Conservation (phyloP, 2,797 vertebrate genomes). For the Balearica regulorum region DNA sequence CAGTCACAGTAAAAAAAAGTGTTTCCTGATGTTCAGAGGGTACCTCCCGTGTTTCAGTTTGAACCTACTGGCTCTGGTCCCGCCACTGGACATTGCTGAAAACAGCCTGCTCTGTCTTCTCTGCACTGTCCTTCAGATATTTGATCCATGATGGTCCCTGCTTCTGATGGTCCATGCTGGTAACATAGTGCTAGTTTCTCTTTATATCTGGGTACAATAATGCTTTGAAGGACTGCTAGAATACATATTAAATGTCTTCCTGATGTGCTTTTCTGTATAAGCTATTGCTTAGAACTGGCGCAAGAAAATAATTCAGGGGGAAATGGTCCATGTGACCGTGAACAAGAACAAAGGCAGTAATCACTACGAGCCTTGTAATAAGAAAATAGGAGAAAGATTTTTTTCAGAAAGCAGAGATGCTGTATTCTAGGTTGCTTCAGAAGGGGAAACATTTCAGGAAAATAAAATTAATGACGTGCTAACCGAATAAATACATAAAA, state of each 20-base stretch:
- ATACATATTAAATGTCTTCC: background rate
- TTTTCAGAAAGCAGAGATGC: background rate
- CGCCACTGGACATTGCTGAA: background rate
- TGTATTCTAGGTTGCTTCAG: background rate
- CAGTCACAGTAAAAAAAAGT: background rate
- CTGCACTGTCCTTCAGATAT: background rate
- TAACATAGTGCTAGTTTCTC: background rate
- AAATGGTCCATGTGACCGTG: background rate
- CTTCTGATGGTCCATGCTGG: background rate
- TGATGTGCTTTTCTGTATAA: background rate
- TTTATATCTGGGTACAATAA: background rate
- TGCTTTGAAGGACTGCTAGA: background rate
- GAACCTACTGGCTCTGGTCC: background rate
- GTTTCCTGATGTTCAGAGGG: background rate
- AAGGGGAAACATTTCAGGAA: background rate
- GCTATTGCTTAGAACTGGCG: background rate
- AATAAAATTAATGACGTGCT: background rate
- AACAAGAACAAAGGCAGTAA: background rate
- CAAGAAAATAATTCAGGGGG: background rate
- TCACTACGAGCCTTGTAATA: fast-evolving
- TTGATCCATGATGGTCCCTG: too few species aligned
- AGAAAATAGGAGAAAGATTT: background rate
- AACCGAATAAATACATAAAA: background rate
- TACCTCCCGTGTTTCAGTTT: background rate
- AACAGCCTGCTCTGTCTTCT: background rate